phyloP scores from a whole-genome alignment of 1,140 invertebrate genomes.

The Drosophila arizonae region DNA sequence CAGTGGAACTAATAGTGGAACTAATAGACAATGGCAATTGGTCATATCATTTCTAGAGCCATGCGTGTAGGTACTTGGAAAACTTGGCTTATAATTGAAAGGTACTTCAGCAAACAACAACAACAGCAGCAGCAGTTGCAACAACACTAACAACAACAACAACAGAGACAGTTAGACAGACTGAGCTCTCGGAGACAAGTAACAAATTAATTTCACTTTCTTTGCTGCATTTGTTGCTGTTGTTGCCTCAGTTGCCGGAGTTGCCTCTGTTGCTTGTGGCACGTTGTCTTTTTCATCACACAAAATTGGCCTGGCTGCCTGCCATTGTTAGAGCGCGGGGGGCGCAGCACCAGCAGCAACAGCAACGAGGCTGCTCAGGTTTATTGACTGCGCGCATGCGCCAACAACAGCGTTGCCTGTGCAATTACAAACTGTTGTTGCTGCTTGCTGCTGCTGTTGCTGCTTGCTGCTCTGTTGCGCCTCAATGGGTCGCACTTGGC shows the following conservation, averaged over 20 bases:
- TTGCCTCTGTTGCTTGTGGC: slow-evolving; percentile 2
- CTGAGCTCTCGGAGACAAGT: slow-evolving; percentile 28
- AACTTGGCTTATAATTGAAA: slow-evolving; percentile 16
- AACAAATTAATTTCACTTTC: slow-evolving; percentile 77
- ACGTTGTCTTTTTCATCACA: slow-evolving; percentile 30
- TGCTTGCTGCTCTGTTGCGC: slow-evolving; percentile 35
- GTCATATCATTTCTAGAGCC: slow-evolving; percentile 27
- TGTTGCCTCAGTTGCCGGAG: neutral
- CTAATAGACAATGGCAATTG: slow-evolving; percentile 16
- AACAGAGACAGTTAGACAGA: slow-evolving; percentile 22
- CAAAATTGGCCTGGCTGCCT: slow-evolving; percentile 50
- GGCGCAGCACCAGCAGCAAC: neutral
- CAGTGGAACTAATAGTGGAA: neutral
- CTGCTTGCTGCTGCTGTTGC: slow-evolving; percentile 13
- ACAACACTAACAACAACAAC: slow-evolving; percentile 17
- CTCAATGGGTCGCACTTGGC: slow-evolving; percentile 31
- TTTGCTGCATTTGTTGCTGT: slow-evolving; percentile 44
- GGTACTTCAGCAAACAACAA: slow-evolving; percentile 1
- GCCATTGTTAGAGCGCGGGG: slow-evolving; percentile 50
- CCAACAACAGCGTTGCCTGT: slow-evolving; percentile 32
- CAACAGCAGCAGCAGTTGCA: slow-evolving; percentile 11
- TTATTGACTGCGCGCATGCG: slow-evolving; percentile 67
- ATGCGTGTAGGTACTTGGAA: slow-evolving; percentile 29
- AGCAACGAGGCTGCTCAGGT: slow-evolving; percentile 48
- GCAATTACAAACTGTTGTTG: slow-evolving; percentile 51